Evolutionary conservation across 2,797 vertebrate species (phyloP).

Genomic region (Synanceia verrucosa): DNA sequence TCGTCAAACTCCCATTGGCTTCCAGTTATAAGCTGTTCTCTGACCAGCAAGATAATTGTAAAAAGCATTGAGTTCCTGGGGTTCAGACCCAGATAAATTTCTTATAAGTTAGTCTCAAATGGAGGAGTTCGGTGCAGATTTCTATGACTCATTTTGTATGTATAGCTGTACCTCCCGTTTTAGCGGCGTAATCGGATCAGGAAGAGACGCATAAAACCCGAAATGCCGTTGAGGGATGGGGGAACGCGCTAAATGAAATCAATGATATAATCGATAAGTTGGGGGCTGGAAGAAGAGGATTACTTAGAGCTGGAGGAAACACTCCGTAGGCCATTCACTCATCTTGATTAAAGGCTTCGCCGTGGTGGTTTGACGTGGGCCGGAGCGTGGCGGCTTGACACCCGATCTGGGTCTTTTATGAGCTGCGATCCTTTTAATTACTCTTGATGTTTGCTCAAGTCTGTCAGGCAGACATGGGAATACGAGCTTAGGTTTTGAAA

Average conservation of each 20-base stretch:
- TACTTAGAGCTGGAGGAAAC: conserved; percentile 67
- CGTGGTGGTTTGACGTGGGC: conserved; percentile 37
- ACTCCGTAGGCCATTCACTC: conserved; percentile 59
- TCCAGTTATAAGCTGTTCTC: conserved; percentile 53
- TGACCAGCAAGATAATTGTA: conserved; percentile 51
- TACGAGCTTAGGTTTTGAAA: conserved; percentile 12
- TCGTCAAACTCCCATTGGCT: conserved; percentile 43
- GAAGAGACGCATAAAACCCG: conserved; percentile 40
- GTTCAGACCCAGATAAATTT: conserved; percentile 23
- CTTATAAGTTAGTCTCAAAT: not conserved
- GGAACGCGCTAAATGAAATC: conserved; percentile 68
- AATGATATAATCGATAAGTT: conserved; percentile 74
- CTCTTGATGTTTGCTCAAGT: conserved; percentile 37
- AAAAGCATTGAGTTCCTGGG: conserved; percentile 31
- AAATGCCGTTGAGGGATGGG: conserved; percentile 56
- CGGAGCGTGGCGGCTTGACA: conserved; percentile 30
- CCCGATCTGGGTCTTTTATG: conserved; percentile 65
- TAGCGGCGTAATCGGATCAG: conserved; percentile 64
- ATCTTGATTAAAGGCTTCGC: conserved; percentile 73
- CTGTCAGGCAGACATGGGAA: conserved; percentile 13
- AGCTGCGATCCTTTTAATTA: conserved; percentile 64
- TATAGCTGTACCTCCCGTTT: conserved; percentile 15
- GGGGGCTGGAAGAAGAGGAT: conserved; percentile 63
- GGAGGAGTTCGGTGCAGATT: not conserved
- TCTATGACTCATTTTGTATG: conserved; percentile 13